Evolutionary conservation across 1,140 invertebrate species (phyloP).

Genomic region (Philotrypesis tridentata): DNA sequence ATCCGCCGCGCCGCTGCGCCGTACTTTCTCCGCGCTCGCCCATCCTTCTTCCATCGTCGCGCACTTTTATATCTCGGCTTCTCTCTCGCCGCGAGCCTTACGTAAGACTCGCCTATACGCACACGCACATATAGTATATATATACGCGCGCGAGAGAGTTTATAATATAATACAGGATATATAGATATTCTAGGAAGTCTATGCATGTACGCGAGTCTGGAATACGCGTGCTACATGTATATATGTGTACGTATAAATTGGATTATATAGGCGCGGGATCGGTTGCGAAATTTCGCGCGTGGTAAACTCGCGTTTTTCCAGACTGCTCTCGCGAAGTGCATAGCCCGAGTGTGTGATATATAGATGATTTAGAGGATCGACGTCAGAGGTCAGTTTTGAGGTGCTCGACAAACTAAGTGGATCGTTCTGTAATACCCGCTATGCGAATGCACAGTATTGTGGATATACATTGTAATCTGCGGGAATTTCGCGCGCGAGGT

Average conservation of each 20-base stretch:
- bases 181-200: conserved; percentile 6
- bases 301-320: not conserved
- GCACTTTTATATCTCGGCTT: not conserved
- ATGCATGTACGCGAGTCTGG: too few species aligned
- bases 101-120: not conserved
- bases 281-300: not conserved
- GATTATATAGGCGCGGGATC: not conserved
- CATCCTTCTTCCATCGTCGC: conserved; percentile 3
- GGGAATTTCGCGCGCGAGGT: too few species aligned
- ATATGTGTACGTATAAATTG: not conserved
- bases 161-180: too few species aligned
- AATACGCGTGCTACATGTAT: not conserved
- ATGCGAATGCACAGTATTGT: too few species aligned
- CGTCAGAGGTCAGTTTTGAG: conserved; percentile 12
- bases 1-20: not conserved
- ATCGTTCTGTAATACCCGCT: too few species aligned
- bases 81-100: conserved; percentile 20
- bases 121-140: not conserved
- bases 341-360: too few species aligned
- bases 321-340: too few species aligned
- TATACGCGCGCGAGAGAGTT: not conserved
- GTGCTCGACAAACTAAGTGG: too few species aligned
- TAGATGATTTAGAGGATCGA: not conserved
- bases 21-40: conserved; percentile 28
- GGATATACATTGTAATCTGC: too few species aligned